Evolutionary conservation across 2,888 invertebrate species (phyloP), one percentile per base, ranked within the genome.

Genomic region (Cylloceria caligata): DNA sequence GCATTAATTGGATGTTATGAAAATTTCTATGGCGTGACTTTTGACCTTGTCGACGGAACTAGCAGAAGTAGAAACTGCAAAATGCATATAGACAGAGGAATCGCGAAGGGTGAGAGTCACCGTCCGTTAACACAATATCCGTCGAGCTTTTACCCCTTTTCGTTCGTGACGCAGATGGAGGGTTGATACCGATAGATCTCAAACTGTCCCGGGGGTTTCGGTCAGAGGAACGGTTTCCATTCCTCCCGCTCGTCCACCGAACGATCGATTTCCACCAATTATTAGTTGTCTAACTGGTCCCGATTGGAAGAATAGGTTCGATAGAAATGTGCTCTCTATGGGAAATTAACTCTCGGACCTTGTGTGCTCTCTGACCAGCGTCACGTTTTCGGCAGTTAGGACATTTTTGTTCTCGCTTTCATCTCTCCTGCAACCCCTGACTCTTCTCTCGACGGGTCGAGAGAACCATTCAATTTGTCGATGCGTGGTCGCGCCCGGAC

Each of bases 261-360:
- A 82, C 88, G 87, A 89, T 89, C 88, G 89, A 89, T 90, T 88
- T 86, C 81, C 87, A 88, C 89, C 90, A 90, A 90, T 90, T 90
- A 90, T 89, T 90, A 90, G 89, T 90, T 90, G 89, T 88, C 90
- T 88, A 89, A 90, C 89, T 88, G 89, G 87, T 89, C 77, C 77
- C 86, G 88, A 89, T 89, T 87, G 89, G 87, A 89, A 89, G 89
- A 90, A 89, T 89, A 88, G 84, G 88, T 88, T 89, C 87, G 88
- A 90, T 90, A 89, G 89, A 89, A 89, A 89, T 88, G 88, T 84
- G 85, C 88, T 87, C 72, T 88, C 87, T 87, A 87, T 88, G 86
- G 88, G 86, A 88, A 88, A 89, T 88, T 87, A 89, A 88, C 87
- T 85, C 86, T 57, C 81, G 84, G 81, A 72, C 84, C 85, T 75